Base-by-base conservation (phyloP, 1,140 invertebrate species). In the Achatina immaculata region DNA sequence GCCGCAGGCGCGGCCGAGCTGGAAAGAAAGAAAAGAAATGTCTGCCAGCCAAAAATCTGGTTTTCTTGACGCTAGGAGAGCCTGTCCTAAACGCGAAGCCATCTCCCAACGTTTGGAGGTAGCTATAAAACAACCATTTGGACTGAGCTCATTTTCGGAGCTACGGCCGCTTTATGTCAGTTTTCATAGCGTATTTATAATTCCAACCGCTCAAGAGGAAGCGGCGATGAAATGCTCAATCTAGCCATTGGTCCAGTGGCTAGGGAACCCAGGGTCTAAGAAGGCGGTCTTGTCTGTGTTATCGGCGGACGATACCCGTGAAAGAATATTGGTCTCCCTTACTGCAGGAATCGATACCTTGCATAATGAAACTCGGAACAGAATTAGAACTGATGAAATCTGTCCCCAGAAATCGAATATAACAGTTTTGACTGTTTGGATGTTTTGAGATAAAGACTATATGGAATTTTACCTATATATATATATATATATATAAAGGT, bases 101-200 rank as follows among this genome's bases (percentile, higher is more conserved):
- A 71, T 71, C 68, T 45, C 42, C 16, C 24, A 38, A 9, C 38
- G 42, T 24, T 45, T 45, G 38, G 68, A 40, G n/a, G 36, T 38
- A 42, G 42, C 68, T n/a, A 71, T 71, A 71, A 71, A 71, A 71
- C 36, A 7, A 71, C 38, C 68, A 71, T 71, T 71, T 71, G 36
- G 68, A 9, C 38, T 24, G 38, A 71, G 68, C 68, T 71, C 68
- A 71, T 71, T 71, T 71, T 71, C 68, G 38, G 38, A 71, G 68
- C 36, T 40, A 71, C 34, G 36, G 11, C 68, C 38, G 36, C 3
- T 71, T 71, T 71, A 71, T 71, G 68, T 24, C 68, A 24, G 36
- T 45, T 71, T 21, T 71, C 68, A 71, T 40, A 40, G 68, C 68
- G 68, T 42, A 71, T 71, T 69, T 71, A 71, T 71, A 71, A 71